These are phyloP conservation scores for Mormoops blainvillei DNA, from an alignment of 2,113 vertebrate genomes.

Conservation along the genomic window DNA sequence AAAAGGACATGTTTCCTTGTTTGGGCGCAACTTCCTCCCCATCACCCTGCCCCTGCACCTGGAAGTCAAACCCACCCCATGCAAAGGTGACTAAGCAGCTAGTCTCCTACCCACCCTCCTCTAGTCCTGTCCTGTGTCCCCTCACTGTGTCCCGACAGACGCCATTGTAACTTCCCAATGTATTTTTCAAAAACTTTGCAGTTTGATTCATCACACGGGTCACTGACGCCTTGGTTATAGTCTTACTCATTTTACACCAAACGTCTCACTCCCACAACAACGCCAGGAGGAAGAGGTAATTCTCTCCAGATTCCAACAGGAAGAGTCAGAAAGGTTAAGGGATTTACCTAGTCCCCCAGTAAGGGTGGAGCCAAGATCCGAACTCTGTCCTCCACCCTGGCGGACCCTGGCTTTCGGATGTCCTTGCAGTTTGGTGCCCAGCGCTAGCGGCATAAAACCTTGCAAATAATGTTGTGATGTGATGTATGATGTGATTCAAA, in stretches of 20 bases:
- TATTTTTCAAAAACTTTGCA: neutral
- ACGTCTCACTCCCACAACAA: neutral
- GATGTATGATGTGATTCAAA: neutral
- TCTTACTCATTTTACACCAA: neutral
- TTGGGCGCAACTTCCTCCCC: neutral
- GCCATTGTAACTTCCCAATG: neutral
- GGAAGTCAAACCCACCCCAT: neutral
- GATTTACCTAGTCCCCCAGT: neutral
- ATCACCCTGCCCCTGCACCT: neutral
- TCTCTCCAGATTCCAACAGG: neutral
- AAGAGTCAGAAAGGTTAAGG: neutral
- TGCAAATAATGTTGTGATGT: neutral
- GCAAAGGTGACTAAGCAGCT: neutral
- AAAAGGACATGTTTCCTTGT: neutral
- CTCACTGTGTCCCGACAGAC: neutral
- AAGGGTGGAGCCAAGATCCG: neutral
- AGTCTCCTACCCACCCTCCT: neutral
- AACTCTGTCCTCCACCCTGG: neutral
- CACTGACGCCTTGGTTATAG: neutral
- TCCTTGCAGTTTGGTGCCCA: neutral
- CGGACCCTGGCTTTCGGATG: neutral
- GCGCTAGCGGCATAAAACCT: neutral
- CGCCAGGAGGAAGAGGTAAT: neutral
- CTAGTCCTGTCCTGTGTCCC: neutral
- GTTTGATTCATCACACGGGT: neutral